These are phyloP conservation scores for Anniella stebbinsi DNA, from an alignment of 2,797 vertebrate genomes.

Conservation along the genomic window DNA sequence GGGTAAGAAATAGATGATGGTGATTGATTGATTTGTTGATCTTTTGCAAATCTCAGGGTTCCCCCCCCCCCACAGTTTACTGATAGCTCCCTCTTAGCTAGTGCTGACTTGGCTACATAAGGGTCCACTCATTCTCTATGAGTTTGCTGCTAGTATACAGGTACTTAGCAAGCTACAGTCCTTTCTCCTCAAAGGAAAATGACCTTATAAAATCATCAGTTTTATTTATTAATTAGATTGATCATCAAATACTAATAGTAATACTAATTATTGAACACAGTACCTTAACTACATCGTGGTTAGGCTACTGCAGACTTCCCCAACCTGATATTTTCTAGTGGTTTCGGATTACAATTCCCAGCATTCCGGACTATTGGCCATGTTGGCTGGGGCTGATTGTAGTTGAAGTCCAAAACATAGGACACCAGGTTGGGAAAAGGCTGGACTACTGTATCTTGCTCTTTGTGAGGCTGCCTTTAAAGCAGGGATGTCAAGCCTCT, in stretches of 20 bases:
- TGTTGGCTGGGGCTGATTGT: no score
- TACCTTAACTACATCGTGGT: no score
- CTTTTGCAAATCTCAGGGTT: background rate
- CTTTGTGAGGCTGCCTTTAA: no score
- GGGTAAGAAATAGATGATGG: no score
- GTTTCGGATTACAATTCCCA: background rate
- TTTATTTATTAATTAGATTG: background rate
- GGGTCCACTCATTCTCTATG: background rate
- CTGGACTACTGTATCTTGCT: no score
- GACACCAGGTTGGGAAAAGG: no score
- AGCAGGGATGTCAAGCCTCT: no score
- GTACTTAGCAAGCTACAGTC: background rate
- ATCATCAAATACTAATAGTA: background rate
- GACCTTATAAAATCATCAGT: background rate
- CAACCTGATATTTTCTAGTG: background rate
- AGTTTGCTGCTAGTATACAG: background rate
- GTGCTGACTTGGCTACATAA: background rate
- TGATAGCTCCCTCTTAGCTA: no score
- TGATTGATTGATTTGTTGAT: background rate
- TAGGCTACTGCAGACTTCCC: no score
- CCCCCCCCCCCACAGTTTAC: no score
- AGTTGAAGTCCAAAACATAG: no score
- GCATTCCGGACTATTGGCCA: background rate
- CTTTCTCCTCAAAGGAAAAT: background rate
- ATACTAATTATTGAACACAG: no score